Percentiles rank a stretch among this genome's conserved stretches.
Conservation (phyloP, 1,140 invertebrate species). For the Drosophila biarmipes region DNA sequence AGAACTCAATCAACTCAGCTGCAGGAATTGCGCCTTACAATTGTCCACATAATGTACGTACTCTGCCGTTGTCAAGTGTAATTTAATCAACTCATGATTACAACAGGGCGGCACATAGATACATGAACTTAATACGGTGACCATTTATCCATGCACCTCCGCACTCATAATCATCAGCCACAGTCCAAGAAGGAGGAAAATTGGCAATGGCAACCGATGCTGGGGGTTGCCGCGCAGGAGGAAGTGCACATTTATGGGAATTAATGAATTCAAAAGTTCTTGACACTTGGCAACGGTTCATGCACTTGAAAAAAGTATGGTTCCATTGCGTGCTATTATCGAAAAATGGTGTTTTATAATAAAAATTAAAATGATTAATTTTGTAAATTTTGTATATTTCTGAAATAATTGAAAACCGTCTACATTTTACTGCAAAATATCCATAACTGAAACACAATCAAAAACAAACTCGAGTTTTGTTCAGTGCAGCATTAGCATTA, state of each 20-base stretch:
- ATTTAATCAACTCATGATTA: conserved; percentile 75
- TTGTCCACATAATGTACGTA: conserved; percentile 25
- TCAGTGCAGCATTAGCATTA: conserved; percentile 17
- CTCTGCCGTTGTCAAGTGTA: conserved; percentile 59
- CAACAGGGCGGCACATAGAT: conserved; percentile 53
- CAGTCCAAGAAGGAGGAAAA: conserved; percentile 20
- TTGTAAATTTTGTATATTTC: too few relatives aligned
- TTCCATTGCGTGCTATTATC: neutral
- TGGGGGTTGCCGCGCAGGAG: conserved; percentile 18
- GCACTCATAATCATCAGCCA: conserved; percentile 34
- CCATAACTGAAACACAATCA: too few relatives aligned
- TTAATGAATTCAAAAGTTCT: conserved; percentile 62
- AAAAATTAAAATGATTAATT: too few relatives aligned
- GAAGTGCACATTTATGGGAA: conserved; percentile 68
- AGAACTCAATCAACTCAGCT: conserved; percentile 27
- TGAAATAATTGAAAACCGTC: too few relatives aligned
- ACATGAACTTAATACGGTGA: conserved; percentile 23
- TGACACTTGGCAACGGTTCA: conserved; percentile 51
- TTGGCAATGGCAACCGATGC: conserved; percentile 56
- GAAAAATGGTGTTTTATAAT: too few relatives aligned
- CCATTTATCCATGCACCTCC: conserved; percentile 28
- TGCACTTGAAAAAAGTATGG: conserved; percentile 9
- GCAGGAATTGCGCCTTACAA: conserved; percentile 43
- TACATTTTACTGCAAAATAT: too few relatives aligned
- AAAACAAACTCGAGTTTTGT: neutral